Evolutionary conservation across 2,888 invertebrate species (phyloP), one percentile per base, ranked within the genome.

Genomic region (Mimachlamys varia): DNA sequence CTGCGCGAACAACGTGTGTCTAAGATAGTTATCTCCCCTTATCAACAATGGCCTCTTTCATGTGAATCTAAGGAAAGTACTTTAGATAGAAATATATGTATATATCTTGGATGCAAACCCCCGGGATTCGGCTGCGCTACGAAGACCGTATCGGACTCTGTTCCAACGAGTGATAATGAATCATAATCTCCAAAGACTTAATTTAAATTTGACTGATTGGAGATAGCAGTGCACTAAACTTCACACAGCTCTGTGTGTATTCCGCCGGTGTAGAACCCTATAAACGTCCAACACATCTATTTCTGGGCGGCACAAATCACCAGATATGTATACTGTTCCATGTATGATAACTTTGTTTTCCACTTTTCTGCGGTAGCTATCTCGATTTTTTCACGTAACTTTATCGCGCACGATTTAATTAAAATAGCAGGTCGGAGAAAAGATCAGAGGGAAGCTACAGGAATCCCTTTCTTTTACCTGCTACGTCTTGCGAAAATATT

Each of bases 11-110:
- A 76, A 88, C 88, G 76, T 76, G 90, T 53, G 87, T 87, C 89
- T 90, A 50, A 90, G 90, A 89, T 89, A 49, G 55, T 53, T 90
- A 90, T 90, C 90, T 44, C 38, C 62, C 50, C 76, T 38, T 88
- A 55, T 90, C 90, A 76, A 90, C 90, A 90, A 90, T 90, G 87
- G 87, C 49, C 87, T 89, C 90, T 90, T 90, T 90, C 88, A 90
- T 90, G 90, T 90, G 89, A 89, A 90, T 90, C 90, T 89, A 44
- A 76, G 38, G 89, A 90, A 90, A 90, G 90, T 89, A 87, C 88
- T 76, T 76, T 76, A 76, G 76, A 76, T 76, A 76, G 76, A 76
- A 76, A 76, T 76, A 76, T 76, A 76, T 76, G 76, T 76, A 76
- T 76, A 76, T 76, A 76, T 76, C 76, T 76, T 12, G 76, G 76